phyloP scores from a whole-genome alignment of 2,113 vertebrate species.

The Perca flavescens region DNA sequence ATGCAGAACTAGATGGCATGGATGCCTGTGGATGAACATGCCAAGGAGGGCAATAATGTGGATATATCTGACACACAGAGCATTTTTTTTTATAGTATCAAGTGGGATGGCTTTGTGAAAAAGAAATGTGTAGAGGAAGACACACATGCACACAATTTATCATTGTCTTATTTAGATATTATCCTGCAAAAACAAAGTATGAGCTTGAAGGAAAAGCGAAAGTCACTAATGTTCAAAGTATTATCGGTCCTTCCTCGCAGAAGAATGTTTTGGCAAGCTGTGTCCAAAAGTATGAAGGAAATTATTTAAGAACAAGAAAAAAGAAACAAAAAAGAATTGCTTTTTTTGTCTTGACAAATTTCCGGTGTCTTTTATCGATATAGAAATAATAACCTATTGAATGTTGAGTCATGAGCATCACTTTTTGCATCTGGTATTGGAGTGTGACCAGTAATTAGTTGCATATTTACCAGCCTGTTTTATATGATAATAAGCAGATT shows the following conservation, averaged over 20 bases:
- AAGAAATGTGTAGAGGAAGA: not conserved
- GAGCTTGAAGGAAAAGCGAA: not conserved
- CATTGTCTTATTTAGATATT: not conserved
- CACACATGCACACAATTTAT: not conserved
- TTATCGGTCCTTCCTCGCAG: not conserved
- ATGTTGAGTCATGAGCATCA: slow-evolving; percentile 30
- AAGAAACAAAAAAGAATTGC: too few species aligned
- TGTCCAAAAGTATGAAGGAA: not conserved
- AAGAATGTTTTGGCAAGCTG: not conserved
- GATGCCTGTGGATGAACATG: slow-evolving; percentile 34
- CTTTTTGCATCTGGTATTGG: slow-evolving; percentile 37
- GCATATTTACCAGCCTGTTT: slow-evolving; percentile 85
- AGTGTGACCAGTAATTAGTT: slow-evolving; percentile 74
- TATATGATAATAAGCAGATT: slow-evolving; percentile 86
- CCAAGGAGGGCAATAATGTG: slow-evolving; percentile 48
- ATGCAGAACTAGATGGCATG: slow-evolving; percentile 32
- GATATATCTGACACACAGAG: slow-evolving; percentile 36
- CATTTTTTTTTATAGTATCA: slow-evolving; percentile 20
- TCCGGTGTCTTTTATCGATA: slow-evolving; percentile 35
- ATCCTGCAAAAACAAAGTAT: not conserved
- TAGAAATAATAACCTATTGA: slow-evolving; percentile 45
- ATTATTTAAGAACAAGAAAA: not conserved
- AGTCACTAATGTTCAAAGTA: not conserved
- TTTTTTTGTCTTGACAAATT: not conserved
- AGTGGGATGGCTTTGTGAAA: slow-evolving; percentile 11